Base-by-base conservation (phyloP, 2,113 vertebrate species). In the Nothoprocta perdicaria region DNA sequence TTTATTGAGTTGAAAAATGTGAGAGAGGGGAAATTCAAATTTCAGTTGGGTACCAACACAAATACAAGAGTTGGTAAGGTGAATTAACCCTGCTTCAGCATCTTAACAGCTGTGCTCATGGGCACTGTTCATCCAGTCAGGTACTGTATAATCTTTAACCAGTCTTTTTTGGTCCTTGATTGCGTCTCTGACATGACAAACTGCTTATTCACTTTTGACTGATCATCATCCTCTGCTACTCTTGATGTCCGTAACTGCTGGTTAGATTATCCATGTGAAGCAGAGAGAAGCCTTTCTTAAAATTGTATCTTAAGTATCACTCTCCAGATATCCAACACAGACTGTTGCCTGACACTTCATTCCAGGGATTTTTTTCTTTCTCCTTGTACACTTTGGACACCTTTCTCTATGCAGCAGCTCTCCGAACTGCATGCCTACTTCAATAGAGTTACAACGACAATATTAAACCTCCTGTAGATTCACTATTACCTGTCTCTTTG, bases 311-410 rank as follows among this genome's bases (percentile, higher is more conserved):
- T 89, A 57, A 87, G 21, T 19, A 87, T 89, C 95, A 92, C 91
- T 96, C 91, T 95, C 91, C 91, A 96, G 89, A 92, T 80, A 52
- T 48, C 43, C 68, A 90, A 74, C 46, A 66, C 63, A 83, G 96
- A 93, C 26, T 83, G 90, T 83, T 94, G 91, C 79, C 89, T 82
- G 41, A 92, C 91, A 93, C 46, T 94, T 94, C 84, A 91, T 35
- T 48, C 6, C 0, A 3, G 41, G n/a, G 13, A 13, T 27, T 71
- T 90, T 90, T 41, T 67, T 15, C 53, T 57, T 3, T 2, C 15
- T 92, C n/a, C 55, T 41, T 6, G 71, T 23, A 35, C 27, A 23
- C 26, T 2, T 4, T 60, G 78, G 55, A 84, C 81, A 48, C 18
- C 45, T 16, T 80, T 45, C 45, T 63, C 41, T 35, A 66, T 68